These are phyloP conservation scores for Antechinus flavipes DNA, from an alignment of 2,113 vertebrate genomes.

Conservation along the genomic window DNA sequence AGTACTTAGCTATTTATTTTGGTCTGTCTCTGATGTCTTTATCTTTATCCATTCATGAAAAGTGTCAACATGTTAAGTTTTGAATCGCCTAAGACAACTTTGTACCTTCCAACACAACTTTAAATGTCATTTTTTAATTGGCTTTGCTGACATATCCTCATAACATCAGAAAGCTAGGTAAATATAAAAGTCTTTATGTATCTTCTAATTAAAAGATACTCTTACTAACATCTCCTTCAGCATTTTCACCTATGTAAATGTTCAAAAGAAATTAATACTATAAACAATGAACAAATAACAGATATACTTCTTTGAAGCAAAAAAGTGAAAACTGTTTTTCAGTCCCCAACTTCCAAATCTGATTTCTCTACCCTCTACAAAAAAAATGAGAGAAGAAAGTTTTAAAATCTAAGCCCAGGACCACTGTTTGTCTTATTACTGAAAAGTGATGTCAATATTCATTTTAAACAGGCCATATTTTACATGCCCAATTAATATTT, in stretches of 20 bases:
- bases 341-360: background rate
- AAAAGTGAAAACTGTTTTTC: background rate
- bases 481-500: background rate
- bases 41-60: conserved; percentile 40
- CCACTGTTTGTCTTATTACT: background rate
- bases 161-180: conserved; percentile 43
- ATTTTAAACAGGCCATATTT: background rate
- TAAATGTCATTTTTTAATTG: background rate
- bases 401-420: background rate
- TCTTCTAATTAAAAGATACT: conserved; percentile 20
- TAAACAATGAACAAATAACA: background rate
- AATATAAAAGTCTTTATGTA: background rate
- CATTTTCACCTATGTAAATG: conserved; percentile 44
- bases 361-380: background rate
- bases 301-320: background rate
- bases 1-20: background rate
- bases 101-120: conserved; percentile 22
- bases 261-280: conserved; percentile 30
- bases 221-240: conserved; percentile 33
- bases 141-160: conserved; percentile 4
- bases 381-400: background rate
- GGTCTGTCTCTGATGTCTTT: conserved; percentile 11
- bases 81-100: background rate
- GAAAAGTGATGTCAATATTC: background rate
- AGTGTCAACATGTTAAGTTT: conserved; percentile 15